A percentile compares a stretch with the other conserved stretches of the same genome.
Conservation (phyloP, 2,888 invertebrate species). For the Hirtodrosophila histrioides region DNA sequence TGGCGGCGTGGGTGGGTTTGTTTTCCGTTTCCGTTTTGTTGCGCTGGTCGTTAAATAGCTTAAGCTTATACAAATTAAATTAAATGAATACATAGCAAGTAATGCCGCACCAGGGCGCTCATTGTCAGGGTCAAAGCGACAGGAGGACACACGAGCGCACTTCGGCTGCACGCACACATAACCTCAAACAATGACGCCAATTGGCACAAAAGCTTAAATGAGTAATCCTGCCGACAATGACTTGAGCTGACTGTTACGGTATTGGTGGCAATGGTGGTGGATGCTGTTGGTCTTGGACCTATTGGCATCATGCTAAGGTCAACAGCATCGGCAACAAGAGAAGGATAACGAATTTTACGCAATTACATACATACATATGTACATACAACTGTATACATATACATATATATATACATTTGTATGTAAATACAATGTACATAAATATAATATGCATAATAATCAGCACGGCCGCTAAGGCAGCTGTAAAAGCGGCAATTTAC, state of each 20-base stretch:
- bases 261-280: slow-evolving; percentile 1
- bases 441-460: slow-evolving; percentile 15
- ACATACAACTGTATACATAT: too few relatives aligned
- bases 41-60: slow-evolving; percentile 57
- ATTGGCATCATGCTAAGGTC: slow-evolving; percentile 30
- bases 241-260: slow-evolving; percentile 26
- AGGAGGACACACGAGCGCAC: slow-evolving; percentile 31
- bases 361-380: not conserved
- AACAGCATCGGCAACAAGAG: slow-evolving; percentile 38
- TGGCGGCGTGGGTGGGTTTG: slow-evolving; percentile 6
- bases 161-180: slow-evolving; percentile 33
- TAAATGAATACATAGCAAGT: slow-evolving; percentile 64
- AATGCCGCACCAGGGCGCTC: slow-evolving; percentile 45
- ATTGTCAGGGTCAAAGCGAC: slow-evolving; percentile 62
- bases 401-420: too few relatives aligned
- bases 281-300: slow-evolving; percentile 2
- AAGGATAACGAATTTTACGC: slow-evolving; percentile 2
- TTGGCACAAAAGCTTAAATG: slow-evolving; percentile 57
- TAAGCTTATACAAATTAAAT: slow-evolving; percentile 69
- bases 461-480: slow-evolving; percentile 18
- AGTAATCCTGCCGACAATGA: slow-evolving; percentile 48
- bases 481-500: slow-evolving; percentile 37
- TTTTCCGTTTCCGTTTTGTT: slow-evolving; percentile 60
- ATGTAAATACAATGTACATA: too few relatives aligned
- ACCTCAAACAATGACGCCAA: slow-evolving; percentile 69